Base-by-base conservation (phyloP, 1,140 invertebrate genomes). In the Pseudomyrmex sp. region DNA sequence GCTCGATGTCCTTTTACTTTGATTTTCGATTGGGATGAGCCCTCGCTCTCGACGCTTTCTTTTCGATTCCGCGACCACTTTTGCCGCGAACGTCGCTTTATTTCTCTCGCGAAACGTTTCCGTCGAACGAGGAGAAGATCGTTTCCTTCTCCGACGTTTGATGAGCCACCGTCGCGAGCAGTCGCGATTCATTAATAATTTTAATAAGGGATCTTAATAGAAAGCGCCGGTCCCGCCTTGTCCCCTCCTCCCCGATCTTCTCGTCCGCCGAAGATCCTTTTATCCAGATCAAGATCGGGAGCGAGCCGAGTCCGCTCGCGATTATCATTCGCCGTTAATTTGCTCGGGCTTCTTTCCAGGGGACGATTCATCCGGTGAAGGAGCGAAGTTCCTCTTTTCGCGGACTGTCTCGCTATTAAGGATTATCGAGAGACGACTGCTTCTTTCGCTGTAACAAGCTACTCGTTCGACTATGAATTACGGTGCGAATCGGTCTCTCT, bases 121-220 rank as follows among this genome's bases (percentile, higher is more conserved):
- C 18, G 13, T 61, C 56, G 18, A 50, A 2, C 35, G 35, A 59
- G 18, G 15, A 66, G 20, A 70, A 7, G 35, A 35, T 35, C 48
- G 35, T 54, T 23, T 23, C 46, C 54, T 72, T 46, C 70, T 76
- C 8, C 76, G 76, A 18, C 35, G 35, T 35, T 35, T 48, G 74
- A 70, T 84, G 76, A 63, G 48, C 76, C 54, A 50, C 68, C 83
- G 59, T 73, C 56, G 66, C 70, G 59, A 82, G 79, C 69, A 82
- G 68, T 82, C 79, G 77, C 77, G 62, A 68, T 66, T 85, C 83
- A 82, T 85, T 85, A 82, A 85, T 85, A 85, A 85, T 85, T 85
- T 85, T 74, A 85, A 85, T 82, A 85, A 82, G 77, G 69, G 76
- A 85, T 68, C 83, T 82, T 70, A 80, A 82, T 73, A 44, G 66